phyloP scores from a whole-genome alignment of 2,113 vertebrate genomes.

The Chrysochloris asiatica region DNA sequence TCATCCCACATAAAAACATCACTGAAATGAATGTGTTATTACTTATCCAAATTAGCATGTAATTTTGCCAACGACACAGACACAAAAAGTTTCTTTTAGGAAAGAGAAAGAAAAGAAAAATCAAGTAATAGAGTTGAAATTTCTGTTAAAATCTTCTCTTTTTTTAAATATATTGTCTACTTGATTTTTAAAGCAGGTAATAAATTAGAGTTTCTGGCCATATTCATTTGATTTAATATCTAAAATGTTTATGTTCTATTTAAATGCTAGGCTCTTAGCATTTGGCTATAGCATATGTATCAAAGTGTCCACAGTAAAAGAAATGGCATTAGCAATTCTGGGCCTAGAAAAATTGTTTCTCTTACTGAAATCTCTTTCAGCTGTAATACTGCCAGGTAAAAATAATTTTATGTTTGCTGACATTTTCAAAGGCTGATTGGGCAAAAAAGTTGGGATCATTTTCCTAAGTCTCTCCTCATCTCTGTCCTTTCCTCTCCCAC shows the following conservation, averaged over 20 bases:
- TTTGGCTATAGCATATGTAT: not conserved
- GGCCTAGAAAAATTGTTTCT: not conserved
- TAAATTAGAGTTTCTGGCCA: not conserved
- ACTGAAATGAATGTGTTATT: not conserved
- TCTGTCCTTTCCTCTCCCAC: not conserved
- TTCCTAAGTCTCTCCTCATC: not conserved
- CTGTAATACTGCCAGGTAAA: not conserved
- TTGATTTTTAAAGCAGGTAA: not conserved
- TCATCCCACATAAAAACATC: not conserved
- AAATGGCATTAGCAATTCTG: not conserved
- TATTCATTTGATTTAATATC: slow-evolving; percentile 1
- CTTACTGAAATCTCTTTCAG: not conserved
- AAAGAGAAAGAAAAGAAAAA: not conserved
- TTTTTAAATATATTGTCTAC: slow-evolving; percentile 2
- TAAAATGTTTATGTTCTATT: not conserved
- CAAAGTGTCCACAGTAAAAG: not conserved
- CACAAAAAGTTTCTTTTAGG: not conserved
- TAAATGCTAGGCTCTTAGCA: not conserved
- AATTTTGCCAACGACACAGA: not conserved
- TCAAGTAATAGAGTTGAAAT: slow-evolving; percentile 10
- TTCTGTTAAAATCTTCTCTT: not conserved
- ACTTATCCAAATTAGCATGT: not conserved
- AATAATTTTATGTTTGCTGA: slow-evolving; percentile 32
- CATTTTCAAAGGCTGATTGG: slow-evolving; percentile 34
- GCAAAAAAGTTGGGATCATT: not conserved